Percentiles rank a stretch among this genome's conserved stretches.
Conservation (phyloP, 2,888 invertebrate genomes). For the Lobophora halterata region DNA sequence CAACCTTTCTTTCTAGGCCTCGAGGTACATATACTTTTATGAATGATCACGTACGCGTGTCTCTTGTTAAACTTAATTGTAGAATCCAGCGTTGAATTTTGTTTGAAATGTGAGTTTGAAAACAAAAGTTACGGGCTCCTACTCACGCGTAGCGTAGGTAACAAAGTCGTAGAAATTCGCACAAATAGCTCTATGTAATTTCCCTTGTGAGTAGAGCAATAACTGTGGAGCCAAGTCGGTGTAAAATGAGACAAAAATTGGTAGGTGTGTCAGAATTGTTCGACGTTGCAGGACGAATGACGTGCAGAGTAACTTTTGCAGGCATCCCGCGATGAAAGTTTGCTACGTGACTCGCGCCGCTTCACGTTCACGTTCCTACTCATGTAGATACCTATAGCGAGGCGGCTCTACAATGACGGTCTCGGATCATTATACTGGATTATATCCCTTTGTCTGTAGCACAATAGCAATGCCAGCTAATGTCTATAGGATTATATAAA, state of each 20-base stretch:
- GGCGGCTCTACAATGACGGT: conserved; percentile 22
- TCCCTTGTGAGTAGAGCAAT: conserved; percentile 32
- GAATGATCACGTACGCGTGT: conserved; percentile 15
- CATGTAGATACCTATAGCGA: no score
- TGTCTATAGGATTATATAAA: conserved; percentile 39
- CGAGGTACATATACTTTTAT: conserved; percentile 13
- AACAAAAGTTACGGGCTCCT: conserved; percentile 25
- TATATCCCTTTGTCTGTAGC: conserved; percentile 41
- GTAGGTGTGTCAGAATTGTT: conserved; percentile 32
- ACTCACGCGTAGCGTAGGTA: conserved; percentile 19
- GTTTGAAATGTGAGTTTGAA: conserved; percentile 15
- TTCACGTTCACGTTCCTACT: no score
- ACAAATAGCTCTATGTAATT: conserved; percentile 35
- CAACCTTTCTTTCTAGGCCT: conserved; percentile 11
- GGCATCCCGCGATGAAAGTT: conserved; percentile 41
- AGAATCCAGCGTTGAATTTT: conserved; percentile 9
- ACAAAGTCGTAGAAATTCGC: conserved; percentile 29
- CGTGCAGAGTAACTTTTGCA: conserved; percentile 39
- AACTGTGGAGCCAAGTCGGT: conserved; percentile 18
- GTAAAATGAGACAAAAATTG: conserved; percentile 25
- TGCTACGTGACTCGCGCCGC: conserved; percentile 46
- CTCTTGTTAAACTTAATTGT: conserved; percentile 15
- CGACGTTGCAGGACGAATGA: conserved; percentile 30
- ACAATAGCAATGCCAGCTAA: conserved; percentile 36
- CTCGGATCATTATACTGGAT: conserved; percentile 30